Base-by-base conservation (phyloP, 2,113 vertebrate genomes). In the Melospiza melodia region DNA sequence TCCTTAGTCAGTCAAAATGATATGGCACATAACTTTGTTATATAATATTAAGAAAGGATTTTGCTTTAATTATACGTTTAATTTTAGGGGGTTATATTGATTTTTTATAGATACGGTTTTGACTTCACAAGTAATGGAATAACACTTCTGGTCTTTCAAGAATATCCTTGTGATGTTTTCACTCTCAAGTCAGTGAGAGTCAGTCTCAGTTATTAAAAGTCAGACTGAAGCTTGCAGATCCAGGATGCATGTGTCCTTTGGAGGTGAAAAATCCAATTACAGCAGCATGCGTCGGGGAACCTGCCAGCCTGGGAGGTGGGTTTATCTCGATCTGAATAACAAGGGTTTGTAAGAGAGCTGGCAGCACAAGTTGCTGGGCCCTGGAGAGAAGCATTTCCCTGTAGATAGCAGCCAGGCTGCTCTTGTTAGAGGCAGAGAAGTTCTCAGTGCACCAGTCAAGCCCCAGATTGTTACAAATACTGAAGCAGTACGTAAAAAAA, bases 191-290 rank as follows among this genome's bases (percentile, higher is more conserved):
- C 90, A 78, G 77, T 65, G 84, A 91, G 61, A 66, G 37, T 79
- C 61, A 54, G 76, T 79, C 61, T 66, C 61, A 66, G 82, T 88
- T 96, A 90, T 83, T 94, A 83, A 72, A 90, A 97, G 75, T 90
- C 62, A 41, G 62, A 57, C 78, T 73, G 59, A 92, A 83, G 82
- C 90, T 88, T 94, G 85, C 94, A 94, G 94, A 95, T 94, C 75
- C 85, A 88, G 88, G 72, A 90, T 95, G 85, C 79, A 66, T 46
- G 75, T 96, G 94, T 96, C 88, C 92, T 96, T 95, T 94, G 90
- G 95, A 94, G 92, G 94, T 94, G 92, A 94, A 96, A 96, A 96
- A 96, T 96, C 93, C 96, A 96, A 95, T 95, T 96, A 95, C 84
- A 84, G 80, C 7, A 3, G 73, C 84, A 48, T 87, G 89, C 37